Conservation (phyloP, 2,888 invertebrate species). For the Catonia carolina region DNA sequence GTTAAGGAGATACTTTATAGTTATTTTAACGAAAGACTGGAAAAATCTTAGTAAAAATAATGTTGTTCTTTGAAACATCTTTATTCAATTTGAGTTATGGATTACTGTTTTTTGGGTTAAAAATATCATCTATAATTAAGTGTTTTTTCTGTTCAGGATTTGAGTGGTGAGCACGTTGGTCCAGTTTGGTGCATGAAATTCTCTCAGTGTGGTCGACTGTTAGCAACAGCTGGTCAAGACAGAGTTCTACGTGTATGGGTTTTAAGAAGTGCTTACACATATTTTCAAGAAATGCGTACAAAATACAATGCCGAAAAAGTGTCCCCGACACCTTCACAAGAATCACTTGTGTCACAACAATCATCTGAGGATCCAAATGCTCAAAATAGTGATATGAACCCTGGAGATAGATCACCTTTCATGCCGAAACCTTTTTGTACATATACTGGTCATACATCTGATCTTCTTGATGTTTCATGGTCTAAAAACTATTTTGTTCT, state of each 20-base stretch:
- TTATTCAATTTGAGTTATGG: too few species aligned
- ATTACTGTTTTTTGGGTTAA: too few species aligned
- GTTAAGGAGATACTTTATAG: too few species aligned
- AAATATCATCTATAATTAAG: too few species aligned
- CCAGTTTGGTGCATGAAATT: slow-evolving; percentile 99
- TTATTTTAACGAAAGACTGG: too few species aligned
- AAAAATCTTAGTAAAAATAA: too few species aligned
- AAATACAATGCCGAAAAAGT: slow-evolving; percentile 89
- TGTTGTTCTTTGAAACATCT: too few species aligned
- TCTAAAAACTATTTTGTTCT: slow-evolving; percentile 97
- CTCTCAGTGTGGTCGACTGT: slow-evolving; percentile 85
- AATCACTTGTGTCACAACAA: slow-evolving; percentile 76
- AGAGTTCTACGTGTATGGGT: slow-evolving; percentile 92
- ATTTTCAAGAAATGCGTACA: slow-evolving; percentile 95
- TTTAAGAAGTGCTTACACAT: slow-evolving; percentile 76
- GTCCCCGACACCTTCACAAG: slow-evolving; percentile 88
- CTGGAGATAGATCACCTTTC: slow-evolving; percentile 60
- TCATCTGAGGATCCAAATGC: slow-evolving; percentile 57
- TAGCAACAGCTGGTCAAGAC: slow-evolving; percentile 98
- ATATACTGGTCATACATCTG: slow-evolving; percentile 92
- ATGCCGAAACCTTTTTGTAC: slow-evolving; percentile 86
- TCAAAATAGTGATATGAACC: slow-evolving; percentile 47
- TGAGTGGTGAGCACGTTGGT: slow-evolving; percentile 77
- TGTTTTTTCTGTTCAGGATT: too few species aligned
- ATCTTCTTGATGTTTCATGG: slow-evolving; percentile 95